Evolutionary conservation across 2,888 invertebrate species (phyloP).

Genomic region (Tenthredo livida): DNA sequence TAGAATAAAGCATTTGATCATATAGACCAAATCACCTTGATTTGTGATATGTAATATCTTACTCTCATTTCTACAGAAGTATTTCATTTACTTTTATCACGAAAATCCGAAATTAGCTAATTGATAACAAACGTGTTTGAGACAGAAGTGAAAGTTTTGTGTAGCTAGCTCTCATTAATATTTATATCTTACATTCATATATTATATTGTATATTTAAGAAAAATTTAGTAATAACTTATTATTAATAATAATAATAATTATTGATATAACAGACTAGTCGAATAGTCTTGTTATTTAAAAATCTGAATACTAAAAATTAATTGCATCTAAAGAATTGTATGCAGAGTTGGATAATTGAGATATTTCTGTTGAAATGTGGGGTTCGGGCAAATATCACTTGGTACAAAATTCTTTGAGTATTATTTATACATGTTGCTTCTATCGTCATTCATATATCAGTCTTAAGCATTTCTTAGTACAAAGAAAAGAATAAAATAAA

Average conservation of each 20-base stretch:
- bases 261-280: constrained; percentile 7
- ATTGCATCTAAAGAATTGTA: constrained; percentile 7
- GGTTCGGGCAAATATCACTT: not conserved
- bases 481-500: too few relatives aligned
- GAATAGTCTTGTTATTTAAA: constrained; percentile 16
- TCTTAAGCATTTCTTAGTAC: constrained; percentile 1
- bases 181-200: constrained; percentile 12
- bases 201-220: constrained; percentile 26
- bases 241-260: not conserved
- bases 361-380: constrained; percentile 25
- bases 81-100: not conserved
- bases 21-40: not conserved
- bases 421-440: not conserved
- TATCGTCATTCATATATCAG: not conserved
- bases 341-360: not conserved
- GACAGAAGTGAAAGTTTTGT: not conserved
- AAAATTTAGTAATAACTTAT: constrained; percentile 30
- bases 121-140: not conserved
- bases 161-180: constrained; percentile 6
- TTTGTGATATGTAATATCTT: not conserved
- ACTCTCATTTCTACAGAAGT: constrained; percentile 4
- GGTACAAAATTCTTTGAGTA: not conserved
- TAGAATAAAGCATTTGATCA: not conserved
- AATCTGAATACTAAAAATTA: not conserved
- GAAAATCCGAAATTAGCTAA: not conserved